Evolutionary conservation across 2,113 vertebrate genomes (phyloP).

Genomic region (Pomatostomus ruficeps): DNA sequence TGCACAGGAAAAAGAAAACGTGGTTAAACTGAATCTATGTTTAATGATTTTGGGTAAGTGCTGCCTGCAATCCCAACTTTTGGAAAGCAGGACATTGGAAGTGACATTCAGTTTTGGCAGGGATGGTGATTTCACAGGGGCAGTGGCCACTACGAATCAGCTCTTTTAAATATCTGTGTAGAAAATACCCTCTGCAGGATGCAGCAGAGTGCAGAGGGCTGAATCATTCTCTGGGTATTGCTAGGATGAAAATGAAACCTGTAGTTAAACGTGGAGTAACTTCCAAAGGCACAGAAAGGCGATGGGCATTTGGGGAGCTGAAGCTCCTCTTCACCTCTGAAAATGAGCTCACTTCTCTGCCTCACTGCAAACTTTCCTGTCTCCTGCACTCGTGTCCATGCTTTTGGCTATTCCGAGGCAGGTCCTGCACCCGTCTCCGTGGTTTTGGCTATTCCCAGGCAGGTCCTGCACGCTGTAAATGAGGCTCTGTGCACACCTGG

Average conservation of each 20-base stretch:
- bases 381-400: background rate
- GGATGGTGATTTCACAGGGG: conserved; percentile 50
- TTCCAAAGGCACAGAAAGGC: background rate
- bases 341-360: background rate
- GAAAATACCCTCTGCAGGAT: conserved; percentile 12
- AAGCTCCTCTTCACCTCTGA: background rate
- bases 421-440: background rate
- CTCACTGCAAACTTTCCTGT: background rate
- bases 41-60: conserved; percentile 66
- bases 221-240: background rate
- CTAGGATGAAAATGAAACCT: background rate
- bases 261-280: background rate
- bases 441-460: background rate
- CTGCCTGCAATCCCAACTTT: conserved; percentile 55
- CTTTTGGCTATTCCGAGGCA: background rate
- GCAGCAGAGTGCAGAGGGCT: background rate
- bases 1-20: conserved; percentile 63
- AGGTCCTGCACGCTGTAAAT: background rate
- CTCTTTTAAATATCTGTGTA: conserved; percentile 27
- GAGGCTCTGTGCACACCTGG: background rate
- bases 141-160: conserved; percentile 39
- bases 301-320: background rate
- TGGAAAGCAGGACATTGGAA: conserved; percentile 64
- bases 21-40: conserved; percentile 72
- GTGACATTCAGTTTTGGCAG: conserved; percentile 54